These are phyloP conservation scores for Pipistrellus pipistrellus DNA, from an alignment of 2,797 vertebrate species.

Conservation along the genomic window DNA sequence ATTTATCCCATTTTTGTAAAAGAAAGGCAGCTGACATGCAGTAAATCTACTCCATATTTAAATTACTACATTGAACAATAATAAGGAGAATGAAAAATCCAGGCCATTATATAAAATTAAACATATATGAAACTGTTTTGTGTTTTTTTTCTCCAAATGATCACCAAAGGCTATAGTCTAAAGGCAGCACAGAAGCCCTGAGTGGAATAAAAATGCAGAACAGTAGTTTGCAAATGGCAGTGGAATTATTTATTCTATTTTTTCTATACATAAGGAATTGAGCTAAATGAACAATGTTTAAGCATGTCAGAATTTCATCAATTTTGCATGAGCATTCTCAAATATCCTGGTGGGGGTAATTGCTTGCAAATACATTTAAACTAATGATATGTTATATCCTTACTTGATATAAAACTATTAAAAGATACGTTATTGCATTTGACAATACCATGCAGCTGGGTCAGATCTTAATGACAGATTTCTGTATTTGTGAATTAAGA, in stretches of 20 bases:
- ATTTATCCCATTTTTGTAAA: slow-evolving; percentile 91
- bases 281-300: slow-evolving; percentile 92
- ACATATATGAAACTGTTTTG: slow-evolving; percentile 91
- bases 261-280: slow-evolving; percentile 91
- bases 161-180: slow-evolving; percentile 90
- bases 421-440: slow-evolving; percentile 92
- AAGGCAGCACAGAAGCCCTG: slow-evolving; percentile 85
- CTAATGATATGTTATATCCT: slow-evolving; percentile 93
- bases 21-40: slow-evolving; percentile 88
- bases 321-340: slow-evolving; percentile 91
- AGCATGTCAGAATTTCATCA: slow-evolving; percentile 92
- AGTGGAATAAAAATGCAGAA: slow-evolving; percentile 87
- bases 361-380: slow-evolving; percentile 93
- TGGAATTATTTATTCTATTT: slow-evolving; percentile 91
- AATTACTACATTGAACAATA: slow-evolving; percentile 89
- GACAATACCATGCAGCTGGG: slow-evolving; percentile 91
- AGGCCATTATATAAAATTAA: slow-evolving; percentile 90
- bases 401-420: slow-evolving; percentile 93
- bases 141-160: slow-evolving; percentile 87
- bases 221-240: slow-evolving; percentile 88
- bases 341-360: slow-evolving; percentile 93
- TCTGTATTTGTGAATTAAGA: slow-evolving; percentile 91
- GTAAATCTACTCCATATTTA: slow-evolving; percentile 89
- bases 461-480: slow-evolving; percentile 93
- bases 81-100: slow-evolving; percentile 90